A percentile compares a stretch with the other conserved stretches of the same genome.
phyloP scores from a whole-genome alignment of 2,888 invertebrate species.

The Myopa testacea region DNA sequence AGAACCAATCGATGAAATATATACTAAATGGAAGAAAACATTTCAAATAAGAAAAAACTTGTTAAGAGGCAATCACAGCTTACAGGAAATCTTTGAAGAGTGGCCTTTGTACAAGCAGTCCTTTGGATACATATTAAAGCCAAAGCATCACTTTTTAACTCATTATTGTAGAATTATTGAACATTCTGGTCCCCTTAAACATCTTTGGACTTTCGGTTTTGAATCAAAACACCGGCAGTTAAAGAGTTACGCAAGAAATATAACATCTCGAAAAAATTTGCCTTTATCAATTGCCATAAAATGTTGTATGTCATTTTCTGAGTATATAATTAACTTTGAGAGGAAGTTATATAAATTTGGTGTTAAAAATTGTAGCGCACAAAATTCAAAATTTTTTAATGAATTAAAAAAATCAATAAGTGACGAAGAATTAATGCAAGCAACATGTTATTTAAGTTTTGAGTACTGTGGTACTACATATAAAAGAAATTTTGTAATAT shows the following conservation, averaged over 20 bases:
- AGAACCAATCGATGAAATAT: background rate
- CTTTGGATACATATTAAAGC: background rate
- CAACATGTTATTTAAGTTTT: conserved; percentile 1
- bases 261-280: conserved; percentile 33
- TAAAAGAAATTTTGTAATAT: background rate
- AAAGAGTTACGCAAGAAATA: background rate
- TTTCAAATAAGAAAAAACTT: background rate
- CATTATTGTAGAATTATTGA: too few relatives aligned
- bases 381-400: conserved; percentile 5
- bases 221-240: too few relatives aligned
- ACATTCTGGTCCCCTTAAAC: too few relatives aligned
- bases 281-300: background rate
- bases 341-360: background rate
- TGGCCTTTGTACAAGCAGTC: conserved; percentile 9
- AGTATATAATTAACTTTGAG: too few relatives aligned
- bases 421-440: background rate
- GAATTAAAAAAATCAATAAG: background rate
- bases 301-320: too few relatives aligned
- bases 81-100: conserved; percentile 2
- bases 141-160: background rate
- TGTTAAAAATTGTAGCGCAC: conserved; percentile 3
- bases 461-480: background rate
- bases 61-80: background rate
- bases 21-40: background rate
- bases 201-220: too few relatives aligned